A percentile compares a stretch with the other conserved stretches of the same genome.
These are phyloP conservation scores for Trichonephila clavipes DNA, from an alignment of 1,140 invertebrate species.

Conservation along the genomic window DNA sequence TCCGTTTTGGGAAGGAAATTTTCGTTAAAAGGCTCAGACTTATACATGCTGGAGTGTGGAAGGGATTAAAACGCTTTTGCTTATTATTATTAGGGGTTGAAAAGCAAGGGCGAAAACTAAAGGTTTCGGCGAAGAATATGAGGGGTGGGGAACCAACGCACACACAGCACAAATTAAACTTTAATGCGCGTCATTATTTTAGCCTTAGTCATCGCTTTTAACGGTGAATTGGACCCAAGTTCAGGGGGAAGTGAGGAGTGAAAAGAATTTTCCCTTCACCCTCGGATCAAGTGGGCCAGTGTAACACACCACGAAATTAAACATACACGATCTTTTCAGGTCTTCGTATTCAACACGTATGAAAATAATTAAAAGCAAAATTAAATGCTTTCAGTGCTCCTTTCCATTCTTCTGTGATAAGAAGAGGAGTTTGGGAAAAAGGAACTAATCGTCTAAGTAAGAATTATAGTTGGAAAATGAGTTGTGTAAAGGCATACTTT, in stretches of 20 bases:
- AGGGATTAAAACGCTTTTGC: slow-evolving; percentile 56
- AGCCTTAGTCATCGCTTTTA: slow-evolving; percentile 74
- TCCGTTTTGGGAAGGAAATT: slow-evolving; percentile 5
- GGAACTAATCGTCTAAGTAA: not conserved
- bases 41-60: not conserved
- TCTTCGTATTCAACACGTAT: slow-evolving; percentile 52
- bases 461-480: too few species aligned
- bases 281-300: slow-evolving; percentile 30
- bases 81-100: slow-evolving; percentile 52
- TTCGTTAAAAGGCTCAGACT: slow-evolving; percentile 41
- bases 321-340: not conserved
- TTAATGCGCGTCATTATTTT: slow-evolving; percentile 75
- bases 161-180: slow-evolving; percentile 67
- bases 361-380: slow-evolving; percentile 59
- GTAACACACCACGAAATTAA: slow-evolving; percentile 61
- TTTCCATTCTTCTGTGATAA: slow-evolving; percentile 1
- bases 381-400: slow-evolving; percentile 23
- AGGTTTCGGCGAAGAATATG: slow-evolving; percentile 8
- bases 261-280: slow-evolving; percentile 56
- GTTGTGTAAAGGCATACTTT: too few species aligned
- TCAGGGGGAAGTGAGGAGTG: slow-evolving; percentile 17
- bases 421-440: not conserved
- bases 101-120: not conserved
- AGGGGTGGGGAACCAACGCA: not conserved
- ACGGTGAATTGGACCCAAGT: slow-evolving; percentile 62